Conservation (phyloP, 2,797 vertebrate species). For the Hipposideros larvatus region DNA sequence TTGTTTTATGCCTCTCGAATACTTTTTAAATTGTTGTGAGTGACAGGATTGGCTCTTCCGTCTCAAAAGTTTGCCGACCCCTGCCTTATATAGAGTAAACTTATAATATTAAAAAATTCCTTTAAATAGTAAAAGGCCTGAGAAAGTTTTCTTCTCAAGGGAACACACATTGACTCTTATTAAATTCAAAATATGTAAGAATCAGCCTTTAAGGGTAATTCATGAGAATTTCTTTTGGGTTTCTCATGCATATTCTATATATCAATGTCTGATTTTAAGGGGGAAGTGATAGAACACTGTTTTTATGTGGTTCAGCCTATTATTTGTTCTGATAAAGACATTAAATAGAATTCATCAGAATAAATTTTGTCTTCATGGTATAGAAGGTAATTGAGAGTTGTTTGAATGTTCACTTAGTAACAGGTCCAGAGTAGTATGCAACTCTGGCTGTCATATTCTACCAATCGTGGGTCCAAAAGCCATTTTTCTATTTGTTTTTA, state of each 20-base stretch:
- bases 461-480: background rate
- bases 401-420: background rate
- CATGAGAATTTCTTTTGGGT: background rate
- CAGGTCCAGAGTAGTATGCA: background rate
- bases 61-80: too few species aligned
- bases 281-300: background rate
- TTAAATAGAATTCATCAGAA: constrained; percentile 18
- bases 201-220: background rate
- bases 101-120: background rate
- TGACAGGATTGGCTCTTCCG: too few species aligned
- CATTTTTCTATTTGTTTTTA: constrained; percentile 19
- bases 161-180: background rate
- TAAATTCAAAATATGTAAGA: constrained; percentile 31
- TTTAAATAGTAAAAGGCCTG: background rate
- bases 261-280: constrained; percentile 4
- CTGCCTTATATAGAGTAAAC: background rate
- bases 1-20: too few species aligned
- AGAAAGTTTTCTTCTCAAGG: background rate
- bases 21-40: too few species aligned
- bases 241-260: background rate
- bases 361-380: background rate
- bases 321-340: background rate
- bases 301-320: background rate
- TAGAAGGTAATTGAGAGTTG: background rate
- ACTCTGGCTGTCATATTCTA: background rate